Conservation (phyloP, 2,797 vertebrate species). For the Lindbergichthys nudifrons region DNA sequence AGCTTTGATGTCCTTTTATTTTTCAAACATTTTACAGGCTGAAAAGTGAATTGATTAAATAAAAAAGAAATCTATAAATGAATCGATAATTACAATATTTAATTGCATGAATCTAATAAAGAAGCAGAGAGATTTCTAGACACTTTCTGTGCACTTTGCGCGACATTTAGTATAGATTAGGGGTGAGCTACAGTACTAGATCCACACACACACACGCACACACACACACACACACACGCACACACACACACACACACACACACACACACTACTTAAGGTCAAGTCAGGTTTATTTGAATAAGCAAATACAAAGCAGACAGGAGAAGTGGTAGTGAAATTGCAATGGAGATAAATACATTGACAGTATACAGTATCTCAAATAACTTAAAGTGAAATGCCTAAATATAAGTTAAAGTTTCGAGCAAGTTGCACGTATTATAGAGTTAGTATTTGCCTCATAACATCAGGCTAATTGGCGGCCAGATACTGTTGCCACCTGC, state of each 20-base stretch:
- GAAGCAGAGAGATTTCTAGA: no score
- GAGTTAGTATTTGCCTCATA: not conserved
- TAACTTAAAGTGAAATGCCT: no score
- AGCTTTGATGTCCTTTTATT: not conserved
- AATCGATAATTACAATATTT: not conserved
- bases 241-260: not conserved
- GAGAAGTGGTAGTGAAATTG: not conserved
- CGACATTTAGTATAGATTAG: no score
- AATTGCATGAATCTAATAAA: no score
- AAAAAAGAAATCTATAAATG: not conserved
- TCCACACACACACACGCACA: not conserved
- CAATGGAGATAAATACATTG: not conserved
- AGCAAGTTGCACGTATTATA: not conserved
- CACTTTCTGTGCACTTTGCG: no score
- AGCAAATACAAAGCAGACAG: not conserved
- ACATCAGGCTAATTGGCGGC: not conserved
- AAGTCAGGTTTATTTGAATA: not conserved
- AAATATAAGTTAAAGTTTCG: not conserved
- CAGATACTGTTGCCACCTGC: constrained; percentile 3
- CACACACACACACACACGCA: not conserved
- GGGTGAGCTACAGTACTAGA: not conserved
- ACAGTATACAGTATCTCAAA: not conserved
- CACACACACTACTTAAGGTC: not conserved
- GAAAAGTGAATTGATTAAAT: not conserved
- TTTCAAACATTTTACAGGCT: not conserved